Evolutionary conservation across 1,140 invertebrate species (phyloP), one percentile per base, ranked within the genome.

Genomic region (Drosophila prosaltans): DNA sequence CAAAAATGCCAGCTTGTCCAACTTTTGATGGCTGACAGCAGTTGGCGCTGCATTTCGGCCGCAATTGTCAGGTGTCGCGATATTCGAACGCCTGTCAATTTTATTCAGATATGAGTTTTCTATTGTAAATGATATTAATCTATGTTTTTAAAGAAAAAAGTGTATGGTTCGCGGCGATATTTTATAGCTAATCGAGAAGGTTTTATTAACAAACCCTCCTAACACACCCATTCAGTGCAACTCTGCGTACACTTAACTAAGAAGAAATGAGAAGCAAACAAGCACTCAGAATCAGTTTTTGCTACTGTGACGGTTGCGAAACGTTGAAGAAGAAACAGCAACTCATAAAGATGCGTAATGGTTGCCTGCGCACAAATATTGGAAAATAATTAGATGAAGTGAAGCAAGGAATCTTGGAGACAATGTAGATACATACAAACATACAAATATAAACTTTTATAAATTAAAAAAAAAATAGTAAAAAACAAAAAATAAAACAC

Each of bases 341-440:
- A 78, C 67, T 80, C 72, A 89, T 88, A 88, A 88, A 84, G 84
- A 75, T 88, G 84, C 84, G 84, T 88, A 88, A 88, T 88, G 80
- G 84, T 40, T 60, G 69, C 55, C 70, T 89, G 84, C 84, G 84
- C 84, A 88, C 74, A 88, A 88, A 55, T 88, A 88, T 88, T 58
- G 84, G 84, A 88, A 88, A 89, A 88, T 88, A 88, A 88, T 88
- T 84, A 88, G 54, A 21, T 75, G 66, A 54, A 16, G n/a, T 26
- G 7, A 54, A 11, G 41, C 51, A 71, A 41, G 57, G 7, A 61
- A 43, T 16, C 3, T 30, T 30, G 28, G 28, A 30, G 4, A 4
- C 4, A 30, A 16, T 16, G 16, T 16, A 16, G 16, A 16, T 16
- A 16, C 16, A 16, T 16, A 16, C 16, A 16, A 16, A 16, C 16